A percentile compares a stretch with the other conserved stretches of the same genome.
These are phyloP conservation scores for Ophioderma brevispina DNA, from an alignment of 35 echinoderm and acorn worm genomes.

Conservation along the genomic window DNA sequence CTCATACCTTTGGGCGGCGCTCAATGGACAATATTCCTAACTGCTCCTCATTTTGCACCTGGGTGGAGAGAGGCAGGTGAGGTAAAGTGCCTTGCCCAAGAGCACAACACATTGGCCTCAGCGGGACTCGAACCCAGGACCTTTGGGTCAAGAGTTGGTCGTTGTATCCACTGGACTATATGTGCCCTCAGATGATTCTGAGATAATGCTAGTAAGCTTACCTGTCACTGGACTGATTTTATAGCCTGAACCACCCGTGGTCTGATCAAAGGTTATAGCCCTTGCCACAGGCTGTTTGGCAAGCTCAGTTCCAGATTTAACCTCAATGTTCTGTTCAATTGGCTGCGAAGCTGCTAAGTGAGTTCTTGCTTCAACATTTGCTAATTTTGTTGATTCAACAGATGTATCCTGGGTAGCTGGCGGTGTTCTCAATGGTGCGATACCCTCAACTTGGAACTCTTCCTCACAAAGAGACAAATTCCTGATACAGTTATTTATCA, in stretches of 20 bases:
- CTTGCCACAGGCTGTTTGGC: slow-evolving; percentile 36
- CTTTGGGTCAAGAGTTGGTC: no score
- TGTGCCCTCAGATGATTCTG: no score
- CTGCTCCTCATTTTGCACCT: no score
- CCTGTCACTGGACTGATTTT: slow-evolving; percentile 67
- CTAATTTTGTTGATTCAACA: background rate
- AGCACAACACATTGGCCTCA: no score
- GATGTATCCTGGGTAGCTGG: slow-evolving; percentile 4
- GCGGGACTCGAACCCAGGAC: no score
- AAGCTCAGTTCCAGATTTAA: background rate
- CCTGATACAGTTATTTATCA: background rate
- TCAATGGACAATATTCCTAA: no score
- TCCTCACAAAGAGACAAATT: background rate
- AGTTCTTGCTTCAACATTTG: background rate
- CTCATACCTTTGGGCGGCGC: no score
- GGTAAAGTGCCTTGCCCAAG: no score
- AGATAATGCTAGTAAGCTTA: no score
- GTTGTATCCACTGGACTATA: no score
- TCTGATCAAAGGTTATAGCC: slow-evolving; percentile 53
- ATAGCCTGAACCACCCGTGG: background rate
- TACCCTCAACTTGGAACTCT: slow-evolving; percentile 36
- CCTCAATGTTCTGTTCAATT: background rate
- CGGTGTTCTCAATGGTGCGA: slow-evolving; percentile 13
- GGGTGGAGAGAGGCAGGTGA: no score
- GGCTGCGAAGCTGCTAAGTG: background rate